Evolutionary conservation across 2,888 invertebrate genomes (phyloP).

Genomic region (Griposia aprilina): DNA sequence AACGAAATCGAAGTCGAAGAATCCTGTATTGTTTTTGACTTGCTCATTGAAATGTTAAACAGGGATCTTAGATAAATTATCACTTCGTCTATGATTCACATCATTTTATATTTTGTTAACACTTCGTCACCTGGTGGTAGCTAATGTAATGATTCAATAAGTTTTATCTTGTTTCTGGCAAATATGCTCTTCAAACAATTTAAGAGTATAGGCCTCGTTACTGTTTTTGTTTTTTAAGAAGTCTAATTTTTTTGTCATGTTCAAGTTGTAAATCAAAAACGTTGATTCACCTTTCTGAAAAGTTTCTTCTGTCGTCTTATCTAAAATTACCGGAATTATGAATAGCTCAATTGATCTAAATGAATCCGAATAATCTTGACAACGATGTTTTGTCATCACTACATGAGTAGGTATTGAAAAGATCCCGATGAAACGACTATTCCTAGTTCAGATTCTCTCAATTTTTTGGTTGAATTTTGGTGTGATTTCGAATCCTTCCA

Average conservation of each 20-base stretch:
- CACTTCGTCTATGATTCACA: conserved; percentile 26
- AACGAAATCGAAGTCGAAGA: neutral
- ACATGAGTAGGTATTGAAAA: neutral
- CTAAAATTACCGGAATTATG: conserved; percentile 2
- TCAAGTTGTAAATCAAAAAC: conserved; percentile 22
- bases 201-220: neutral
- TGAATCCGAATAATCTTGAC: neutral
- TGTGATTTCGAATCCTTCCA: neutral
- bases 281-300: conserved; percentile 30
- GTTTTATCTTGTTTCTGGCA: conserved; percentile 19
- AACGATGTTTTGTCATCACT: neutral
- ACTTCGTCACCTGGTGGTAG: neutral
- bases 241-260: conserved; percentile 13
- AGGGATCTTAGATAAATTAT: conserved; percentile 12
- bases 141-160: conserved; percentile 17
- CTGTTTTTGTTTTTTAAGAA: neutral
- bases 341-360: neutral
- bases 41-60: conserved; percentile 20
- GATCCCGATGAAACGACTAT: neutral
- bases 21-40: conserved; percentile 9
- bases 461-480: neutral
- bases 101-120: conserved; percentile 30
- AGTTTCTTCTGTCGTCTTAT: conserved; percentile 17
- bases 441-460: no score
- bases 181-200: conserved; percentile 28